Evolutionary conservation across 2,888 invertebrate genomes (phyloP), one percentile per base, ranked within the genome.

Genomic region (Dasypogon diadema): DNA sequence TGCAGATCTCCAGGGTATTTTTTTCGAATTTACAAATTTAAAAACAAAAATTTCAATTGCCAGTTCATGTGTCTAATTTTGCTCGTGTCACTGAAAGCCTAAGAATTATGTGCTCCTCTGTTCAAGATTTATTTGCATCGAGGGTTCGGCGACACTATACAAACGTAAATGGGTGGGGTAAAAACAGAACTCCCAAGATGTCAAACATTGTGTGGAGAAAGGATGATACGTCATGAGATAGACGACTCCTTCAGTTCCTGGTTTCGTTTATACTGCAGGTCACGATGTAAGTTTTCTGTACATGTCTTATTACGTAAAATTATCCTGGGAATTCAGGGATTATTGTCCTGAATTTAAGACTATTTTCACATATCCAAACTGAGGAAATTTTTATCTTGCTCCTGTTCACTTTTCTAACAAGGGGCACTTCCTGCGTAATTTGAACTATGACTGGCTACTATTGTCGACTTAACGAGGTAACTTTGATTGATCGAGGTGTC

Each of bases 391-490:
- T 26, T 68, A 14, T 48, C 48, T 26, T 68, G 48, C 14, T 14
- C 26, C 46, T 18, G 48, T 14, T 22, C 2, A 10, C 21, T 46
- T 48, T n/a, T n/a, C n/a, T 68, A 48, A 14, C 24, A 8, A 42
- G 65, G 37, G 54, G 46, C 18, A 48, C 46, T 30, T 51, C n/a
- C 34, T 10, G 22, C 16, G 48, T 74, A 58, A 74, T 74, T 74
- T 74, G 74, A 74, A 74, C 74, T 74, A 74, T 74, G 74, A 74
- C 74, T 74, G 24, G 58, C 18, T 58, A 74, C 74, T 58, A 74
- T 74, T 74, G 46, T 58, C 56, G 16, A 22, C 58, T 24, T 58
- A 74, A 58, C 48, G 48, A 58, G 58, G 74, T 58, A 74, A 60
- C 74, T 74, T 74, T 74, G 74, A 74, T 74, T 74, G 74, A 74